phyloP scores from a whole-genome alignment of 37 sponge, comb jelly and placozoan genomes.

The Ianthella basta region DNA sequence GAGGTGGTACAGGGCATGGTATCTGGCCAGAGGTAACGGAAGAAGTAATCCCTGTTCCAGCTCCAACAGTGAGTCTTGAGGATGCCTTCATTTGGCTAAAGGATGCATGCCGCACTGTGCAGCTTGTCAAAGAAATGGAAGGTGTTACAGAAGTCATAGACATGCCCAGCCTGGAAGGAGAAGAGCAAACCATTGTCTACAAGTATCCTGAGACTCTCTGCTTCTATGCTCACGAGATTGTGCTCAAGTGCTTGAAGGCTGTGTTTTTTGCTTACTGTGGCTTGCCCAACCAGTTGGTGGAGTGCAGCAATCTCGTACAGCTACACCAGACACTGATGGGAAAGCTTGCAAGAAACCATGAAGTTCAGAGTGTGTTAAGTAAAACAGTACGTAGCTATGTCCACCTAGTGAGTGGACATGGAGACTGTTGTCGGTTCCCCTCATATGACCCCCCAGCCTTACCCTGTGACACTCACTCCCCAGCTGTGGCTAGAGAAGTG shows the following conservation, averaged over 20 bases:
- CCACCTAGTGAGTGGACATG: slow-evolving; percentile 45
- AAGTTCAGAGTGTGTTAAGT: not conserved
- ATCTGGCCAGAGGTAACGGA: not conserved
- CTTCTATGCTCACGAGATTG: slow-evolving; percentile 31
- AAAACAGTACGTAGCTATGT: slow-evolving; percentile 18
- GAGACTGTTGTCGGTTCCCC: slow-evolving; percentile 51
- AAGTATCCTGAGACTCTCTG: slow-evolving; percentile 14
- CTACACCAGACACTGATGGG: slow-evolving; percentile 23
- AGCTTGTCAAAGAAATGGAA: not conserved
- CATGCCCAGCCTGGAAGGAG: not conserved
- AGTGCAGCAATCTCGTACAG: slow-evolving; percentile 31
- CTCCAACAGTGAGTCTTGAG: slow-evolving; percentile 19
- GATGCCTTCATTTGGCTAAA: slow-evolving; percentile 11
- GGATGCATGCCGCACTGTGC: not conserved
- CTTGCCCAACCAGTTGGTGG: not conserved
- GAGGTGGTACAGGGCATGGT: not conserved
- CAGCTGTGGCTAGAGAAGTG: slow-evolving; percentile 44
- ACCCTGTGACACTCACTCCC: slow-evolving; percentile 41
- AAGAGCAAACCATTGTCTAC: not conserved
- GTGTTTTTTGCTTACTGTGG: slow-evolving; percentile 59
- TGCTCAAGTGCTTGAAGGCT: slow-evolving; percentile 55
- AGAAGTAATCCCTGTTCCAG: slow-evolving; percentile 4
- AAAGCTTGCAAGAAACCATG: not conserved
- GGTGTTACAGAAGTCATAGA: not conserved
- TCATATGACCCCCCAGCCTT: slow-evolving; percentile 55